Evolutionary conservation across 64 coral and sea anemone species (phyloP).

Genomic region (Pocillopora verrucosa): DNA sequence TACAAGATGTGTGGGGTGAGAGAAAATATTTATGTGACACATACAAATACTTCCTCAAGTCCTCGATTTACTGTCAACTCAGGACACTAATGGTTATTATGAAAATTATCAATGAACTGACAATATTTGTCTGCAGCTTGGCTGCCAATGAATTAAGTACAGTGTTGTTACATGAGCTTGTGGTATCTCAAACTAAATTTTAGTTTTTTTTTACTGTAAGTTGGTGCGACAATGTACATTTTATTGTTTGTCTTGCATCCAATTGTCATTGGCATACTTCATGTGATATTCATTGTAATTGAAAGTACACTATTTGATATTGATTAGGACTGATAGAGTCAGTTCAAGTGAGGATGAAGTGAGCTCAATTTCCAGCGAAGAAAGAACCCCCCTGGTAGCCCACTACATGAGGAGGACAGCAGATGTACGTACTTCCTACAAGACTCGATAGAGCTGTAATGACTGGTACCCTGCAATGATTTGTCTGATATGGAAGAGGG

Average conservation of each 20-base stretch:
- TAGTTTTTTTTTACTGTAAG: no score
- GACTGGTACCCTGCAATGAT: neutral
- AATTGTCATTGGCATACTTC: neutral
- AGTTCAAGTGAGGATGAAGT: slow-evolving; percentile 89
- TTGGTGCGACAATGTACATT: no score
- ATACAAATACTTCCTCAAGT: no score
- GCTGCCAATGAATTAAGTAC: no score
- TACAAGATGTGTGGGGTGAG: slow-evolving; percentile 86
- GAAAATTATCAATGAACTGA: no score
- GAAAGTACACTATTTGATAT: neutral
- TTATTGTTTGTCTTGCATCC: no score
- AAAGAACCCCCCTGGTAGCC: slow-evolving; percentile 60
- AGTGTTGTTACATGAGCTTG: no score
- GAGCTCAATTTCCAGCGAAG: slow-evolving; percentile 77
- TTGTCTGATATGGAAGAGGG: neutral
- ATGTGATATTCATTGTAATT: neutral
- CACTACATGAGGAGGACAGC: slow-evolving; percentile 85
- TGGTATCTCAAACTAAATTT: no score
- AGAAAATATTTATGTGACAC: neutral
- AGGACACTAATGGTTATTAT: no score
- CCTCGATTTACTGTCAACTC: no score
- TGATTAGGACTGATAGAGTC: slow-evolving; percentile 58
- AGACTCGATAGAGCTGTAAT: neutral
- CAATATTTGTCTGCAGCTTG: no score
- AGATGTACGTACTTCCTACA: slow-evolving; percentile 54